A percentile compares a stretch with the other conserved stretches of the same genome.
These are phyloP conservation scores for Chaetodon trifasciatus DNA, from an alignment of 2,797 vertebrate genomes.

Conservation along the genomic window DNA sequence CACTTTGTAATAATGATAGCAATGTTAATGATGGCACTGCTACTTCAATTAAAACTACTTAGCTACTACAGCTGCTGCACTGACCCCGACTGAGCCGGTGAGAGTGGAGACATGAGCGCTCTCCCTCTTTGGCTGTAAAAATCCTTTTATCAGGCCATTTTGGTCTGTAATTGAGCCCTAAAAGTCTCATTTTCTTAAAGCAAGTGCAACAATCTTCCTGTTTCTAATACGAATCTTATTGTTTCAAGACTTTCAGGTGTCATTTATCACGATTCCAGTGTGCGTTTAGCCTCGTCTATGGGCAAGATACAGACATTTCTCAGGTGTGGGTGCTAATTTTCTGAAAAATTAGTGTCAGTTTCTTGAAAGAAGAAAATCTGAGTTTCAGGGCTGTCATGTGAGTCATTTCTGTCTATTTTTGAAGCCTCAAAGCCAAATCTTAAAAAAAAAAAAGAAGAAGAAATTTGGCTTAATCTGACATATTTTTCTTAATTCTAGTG, in stretches of 20 bases:
- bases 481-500: neutral
- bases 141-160: constrained; percentile 42
- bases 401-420: neutral
- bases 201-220: constrained; percentile 18
- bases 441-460: neutral
- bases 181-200: constrained; percentile 19
- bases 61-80: constrained; percentile 57
- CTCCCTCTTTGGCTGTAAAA: neutral
- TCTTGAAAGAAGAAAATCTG: neutral
- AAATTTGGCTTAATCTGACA: neutral
- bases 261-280: neutral
- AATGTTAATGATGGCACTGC: constrained; percentile 76
- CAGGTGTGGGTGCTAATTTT: neutral
- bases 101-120: constrained; percentile 36
- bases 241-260: constrained; percentile 19
- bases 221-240: constrained; percentile 1
- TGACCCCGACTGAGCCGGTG: constrained; percentile 47
- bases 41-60: constrained; percentile 81
- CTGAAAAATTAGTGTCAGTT: neutral
- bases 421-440: neutral
- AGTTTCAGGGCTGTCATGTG: neutral
- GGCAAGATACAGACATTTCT: neutral
- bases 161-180: neutral
- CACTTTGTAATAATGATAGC: constrained; percentile 81
- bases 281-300: neutral